Conservation (phyloP, 2,113 vertebrate species). For the Hylia prasina region DNA sequence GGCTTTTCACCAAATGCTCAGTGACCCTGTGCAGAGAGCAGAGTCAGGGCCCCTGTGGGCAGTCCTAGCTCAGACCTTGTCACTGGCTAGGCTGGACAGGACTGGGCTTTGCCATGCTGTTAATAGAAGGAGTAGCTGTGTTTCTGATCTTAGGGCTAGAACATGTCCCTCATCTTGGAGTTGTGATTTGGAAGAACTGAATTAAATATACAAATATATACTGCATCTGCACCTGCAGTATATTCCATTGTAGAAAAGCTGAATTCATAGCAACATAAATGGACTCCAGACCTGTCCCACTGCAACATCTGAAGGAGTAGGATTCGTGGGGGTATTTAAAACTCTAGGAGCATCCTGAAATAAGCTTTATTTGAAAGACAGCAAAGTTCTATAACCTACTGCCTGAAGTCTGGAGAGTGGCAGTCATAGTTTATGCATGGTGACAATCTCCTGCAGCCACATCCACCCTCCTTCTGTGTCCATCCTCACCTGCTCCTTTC, state of each 20-base stretch:
- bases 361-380: background rate
- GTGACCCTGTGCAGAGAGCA: background rate
- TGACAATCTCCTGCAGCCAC: background rate
- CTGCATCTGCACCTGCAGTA: background rate
- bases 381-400: background rate
- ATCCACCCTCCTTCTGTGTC: background rate
- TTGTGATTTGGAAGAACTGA: background rate
- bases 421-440: background rate
- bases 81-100: background rate
- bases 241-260: background rate
- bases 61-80: background rate
- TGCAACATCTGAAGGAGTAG: rapidly evolving
- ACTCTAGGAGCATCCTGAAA: background rate
- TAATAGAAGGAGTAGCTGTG: background rate
- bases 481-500: background rate
- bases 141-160: background rate
- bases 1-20: background rate
- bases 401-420: background rate
- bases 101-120: background rate
- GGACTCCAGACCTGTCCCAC: background rate
- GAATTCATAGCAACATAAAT: background rate
- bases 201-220: background rate
- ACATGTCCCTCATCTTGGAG: background rate
- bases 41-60: background rate
- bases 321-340: background rate